phyloP scores from a whole-genome alignment of 2,888 invertebrate genomes.

The Chrysomela aeneicollis region DNA sequence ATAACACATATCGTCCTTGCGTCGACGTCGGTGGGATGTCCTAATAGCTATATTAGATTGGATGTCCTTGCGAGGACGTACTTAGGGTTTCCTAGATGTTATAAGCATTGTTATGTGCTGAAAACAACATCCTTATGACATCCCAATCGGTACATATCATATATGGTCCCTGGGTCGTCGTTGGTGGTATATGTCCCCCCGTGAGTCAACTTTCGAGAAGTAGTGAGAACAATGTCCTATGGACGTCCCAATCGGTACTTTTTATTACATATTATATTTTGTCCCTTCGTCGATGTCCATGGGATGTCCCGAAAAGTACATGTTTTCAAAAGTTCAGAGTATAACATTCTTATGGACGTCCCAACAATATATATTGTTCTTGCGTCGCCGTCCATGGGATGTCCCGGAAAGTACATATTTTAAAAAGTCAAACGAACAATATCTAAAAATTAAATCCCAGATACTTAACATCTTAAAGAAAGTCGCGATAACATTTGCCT shows the following conservation, averaged over 20 bases:
- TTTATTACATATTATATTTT: too few relatives aligned
- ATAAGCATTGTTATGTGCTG: neutral
- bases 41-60: neutral
- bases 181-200: neutral
- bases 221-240: neutral
- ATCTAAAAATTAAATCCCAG: too few relatives aligned
- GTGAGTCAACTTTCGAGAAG: neutral
- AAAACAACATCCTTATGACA: neutral
- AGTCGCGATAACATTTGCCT: too few relatives aligned
- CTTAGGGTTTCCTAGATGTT: neutral
- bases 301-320: too few relatives aligned
- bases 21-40: conserved; percentile 4
- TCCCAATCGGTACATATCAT: conserved; percentile 6
- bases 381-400: too few relatives aligned
- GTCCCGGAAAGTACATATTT: too few relatives aligned
- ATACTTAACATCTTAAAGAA: too few relatives aligned
- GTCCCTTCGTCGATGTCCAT: too few relatives aligned
- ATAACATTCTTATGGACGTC: too few relatives aligned
- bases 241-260: conserved; percentile 6
- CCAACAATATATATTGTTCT: too few relatives aligned
- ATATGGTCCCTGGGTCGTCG: neutral
- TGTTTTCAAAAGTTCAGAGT: too few relatives aligned
- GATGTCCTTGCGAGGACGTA: neutral
- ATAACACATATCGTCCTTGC: conserved; percentile 1
- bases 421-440: too few relatives aligned